These are phyloP conservation scores for Triplophysa tibetana DNA, from an alignment of 2,113 vertebrate genomes.

Conservation along the genomic window DNA sequence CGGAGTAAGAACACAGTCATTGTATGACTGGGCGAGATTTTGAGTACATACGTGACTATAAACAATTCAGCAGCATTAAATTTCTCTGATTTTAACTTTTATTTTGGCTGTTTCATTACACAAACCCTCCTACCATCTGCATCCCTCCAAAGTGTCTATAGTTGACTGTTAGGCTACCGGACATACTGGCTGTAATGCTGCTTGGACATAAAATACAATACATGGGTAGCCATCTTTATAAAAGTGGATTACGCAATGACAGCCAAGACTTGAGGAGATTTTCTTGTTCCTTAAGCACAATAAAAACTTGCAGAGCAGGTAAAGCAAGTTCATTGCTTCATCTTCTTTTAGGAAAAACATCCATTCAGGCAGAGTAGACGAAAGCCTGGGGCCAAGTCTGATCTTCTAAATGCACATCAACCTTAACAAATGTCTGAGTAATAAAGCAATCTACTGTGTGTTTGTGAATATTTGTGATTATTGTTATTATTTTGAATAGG, in stretches of 20 bases:
- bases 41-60: too few species aligned
- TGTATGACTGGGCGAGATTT: neutral
- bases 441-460: too few species aligned
- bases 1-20: too few species aligned
- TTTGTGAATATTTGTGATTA: too few species aligned
- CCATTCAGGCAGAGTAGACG: neutral
- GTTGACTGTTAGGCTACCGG: too few species aligned
- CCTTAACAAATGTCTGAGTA: neutral
- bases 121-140: too few species aligned
- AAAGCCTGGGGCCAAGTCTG: neutral
- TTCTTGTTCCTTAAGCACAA: constrained; percentile 37
- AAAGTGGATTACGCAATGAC: neutral
- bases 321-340: neutral
- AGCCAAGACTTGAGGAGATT: constrained; percentile 4
- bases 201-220: neutral
- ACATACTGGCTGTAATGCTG: too few species aligned
- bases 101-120: too few species aligned
- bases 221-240: neutral
- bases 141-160: too few species aligned
- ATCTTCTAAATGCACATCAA: neutral
- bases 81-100: too few species aligned
- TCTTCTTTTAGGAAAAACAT: neutral
- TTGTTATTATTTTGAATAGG: too few species aligned
- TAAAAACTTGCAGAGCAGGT: constrained; percentile 10
- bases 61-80: too few species aligned